phyloP scores from a whole-genome alignment of 2,888 invertebrate species.

The Cosmia pyralina region DNA sequence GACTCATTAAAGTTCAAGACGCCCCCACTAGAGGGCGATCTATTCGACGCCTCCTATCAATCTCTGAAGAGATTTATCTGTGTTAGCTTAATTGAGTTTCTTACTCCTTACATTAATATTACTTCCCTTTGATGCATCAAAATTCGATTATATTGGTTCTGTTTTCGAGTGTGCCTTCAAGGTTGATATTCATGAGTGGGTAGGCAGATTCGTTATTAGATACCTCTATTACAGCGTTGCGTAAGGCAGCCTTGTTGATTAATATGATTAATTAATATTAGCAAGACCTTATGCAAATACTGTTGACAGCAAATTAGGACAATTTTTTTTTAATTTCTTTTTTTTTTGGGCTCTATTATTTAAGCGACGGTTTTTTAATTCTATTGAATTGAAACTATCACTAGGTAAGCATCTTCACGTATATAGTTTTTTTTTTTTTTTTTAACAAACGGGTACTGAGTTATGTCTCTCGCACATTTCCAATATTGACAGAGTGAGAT shows the following conservation, averaged over 20 bases:
- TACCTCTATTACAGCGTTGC: neutral
- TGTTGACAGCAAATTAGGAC: neutral
- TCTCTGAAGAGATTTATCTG: conserved; percentile 53
- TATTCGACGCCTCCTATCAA: conserved; percentile 47
- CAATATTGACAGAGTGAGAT: no score
- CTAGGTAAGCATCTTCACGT: no score
- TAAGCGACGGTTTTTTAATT: no score
- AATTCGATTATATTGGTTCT: conserved; percentile 18
- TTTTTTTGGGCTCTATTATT: neutral
- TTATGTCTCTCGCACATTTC: no score
- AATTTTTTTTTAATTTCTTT: neutral
- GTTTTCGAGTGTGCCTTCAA: conserved; percentile 4
- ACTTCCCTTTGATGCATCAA: conserved; percentile 42
- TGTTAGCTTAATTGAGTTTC: conserved; percentile 51
- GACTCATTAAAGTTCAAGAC: conserved; percentile 50
- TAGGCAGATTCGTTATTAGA: neutral
- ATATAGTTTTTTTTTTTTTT: no score
- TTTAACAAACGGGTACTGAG: no score
- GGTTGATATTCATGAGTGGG: neutral
- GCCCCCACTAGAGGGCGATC: conserved; percentile 48
- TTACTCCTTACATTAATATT: conserved; percentile 46
- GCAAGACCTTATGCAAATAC: neutral
- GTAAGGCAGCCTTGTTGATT: neutral
- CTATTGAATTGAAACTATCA: neutral
- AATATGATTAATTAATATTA: neutral